Evolutionary conservation across 2,888 invertebrate genomes (phyloP).

Genomic region (Pogonocherus hispidulus): DNA sequence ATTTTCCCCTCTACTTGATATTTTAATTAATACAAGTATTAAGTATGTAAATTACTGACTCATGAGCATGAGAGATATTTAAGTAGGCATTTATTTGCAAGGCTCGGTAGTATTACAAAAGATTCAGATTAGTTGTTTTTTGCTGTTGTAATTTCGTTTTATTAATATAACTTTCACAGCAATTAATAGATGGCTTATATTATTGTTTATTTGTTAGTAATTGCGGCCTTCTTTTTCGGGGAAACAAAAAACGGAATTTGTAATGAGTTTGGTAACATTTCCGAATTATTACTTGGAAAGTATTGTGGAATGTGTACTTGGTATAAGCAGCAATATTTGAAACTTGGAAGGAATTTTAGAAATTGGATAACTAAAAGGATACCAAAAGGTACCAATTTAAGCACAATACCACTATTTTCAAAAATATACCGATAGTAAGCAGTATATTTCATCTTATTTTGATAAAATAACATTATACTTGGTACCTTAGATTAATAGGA

Average conservation of each 20-base stretch:
- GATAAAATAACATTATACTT: too few relatives aligned
- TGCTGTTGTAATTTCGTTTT: constrained; percentile 5
- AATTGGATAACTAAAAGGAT: too few relatives aligned
- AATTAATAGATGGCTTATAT: constrained; percentile 4
- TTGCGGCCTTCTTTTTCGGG: not conserved
- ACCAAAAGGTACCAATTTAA: too few relatives aligned
- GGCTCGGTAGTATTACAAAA: not conserved
- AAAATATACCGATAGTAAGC: too few relatives aligned
- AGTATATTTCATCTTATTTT: too few relatives aligned
- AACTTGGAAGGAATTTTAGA: too few relatives aligned
- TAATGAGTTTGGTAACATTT: not conserved
- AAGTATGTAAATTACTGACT: constrained; percentile 3
- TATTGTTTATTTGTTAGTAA: not conserved
- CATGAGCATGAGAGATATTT: not conserved
- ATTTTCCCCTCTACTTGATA: not conserved
- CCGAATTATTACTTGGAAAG: not conserved
- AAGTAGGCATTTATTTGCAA: constrained; percentile 1
- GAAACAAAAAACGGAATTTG: not conserved
- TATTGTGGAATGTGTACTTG: too few relatives aligned
- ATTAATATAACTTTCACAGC: constrained; percentile 14
- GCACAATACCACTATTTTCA: too few relatives aligned
- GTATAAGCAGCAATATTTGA: too few relatives aligned
- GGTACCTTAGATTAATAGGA: too few relatives aligned
- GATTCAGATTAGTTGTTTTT: constrained; percentile 4
- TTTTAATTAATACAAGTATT: not conserved